phyloP scores from a whole-genome alignment of 2,113 vertebrate species.

The Hystrix cristata region DNA sequence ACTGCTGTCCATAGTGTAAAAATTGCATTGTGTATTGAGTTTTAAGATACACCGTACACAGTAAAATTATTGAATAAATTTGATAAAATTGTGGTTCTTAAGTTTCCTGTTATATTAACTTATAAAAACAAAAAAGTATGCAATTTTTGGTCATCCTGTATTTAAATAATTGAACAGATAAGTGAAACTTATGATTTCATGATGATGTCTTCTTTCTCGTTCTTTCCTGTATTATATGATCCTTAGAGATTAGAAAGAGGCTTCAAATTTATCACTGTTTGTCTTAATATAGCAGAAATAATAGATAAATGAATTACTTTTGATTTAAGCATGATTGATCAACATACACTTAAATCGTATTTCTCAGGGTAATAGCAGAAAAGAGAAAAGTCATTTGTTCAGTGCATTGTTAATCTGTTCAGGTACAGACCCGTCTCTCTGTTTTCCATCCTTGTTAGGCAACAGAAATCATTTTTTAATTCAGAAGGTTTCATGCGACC shows the following conservation, averaged over 20 bases:
- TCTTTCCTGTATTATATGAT: not conserved
- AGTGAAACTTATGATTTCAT: not conserved
- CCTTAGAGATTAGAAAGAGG: slow-evolving; percentile 42
- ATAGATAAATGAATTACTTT: slow-evolving; percentile 6
- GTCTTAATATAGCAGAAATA: slow-evolving; percentile 18
- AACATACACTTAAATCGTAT: not conserved
- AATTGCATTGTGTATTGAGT: not conserved
- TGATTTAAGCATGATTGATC: not conserved
- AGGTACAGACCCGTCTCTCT: not conserved
- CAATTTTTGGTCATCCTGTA: not conserved
- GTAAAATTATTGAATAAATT: not conserved
- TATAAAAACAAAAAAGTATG: not conserved
- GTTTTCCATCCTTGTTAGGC: not conserved
- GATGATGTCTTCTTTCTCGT: not conserved
- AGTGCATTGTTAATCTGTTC: slow-evolving; percentile 10
- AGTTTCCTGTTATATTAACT: not conserved
- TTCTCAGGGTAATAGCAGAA: not conserved
- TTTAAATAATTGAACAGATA: not conserved
- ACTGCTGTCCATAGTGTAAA: not conserved
- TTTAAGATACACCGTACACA: not conserved
- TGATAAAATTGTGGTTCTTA: not conserved
- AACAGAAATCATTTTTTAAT: slow-evolving; percentile 48
- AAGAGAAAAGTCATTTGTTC: slow-evolving; percentile 19
- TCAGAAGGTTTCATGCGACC: not conserved
- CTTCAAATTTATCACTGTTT: not conserved